Conservation (phyloP, 2,113 vertebrate species). For the Nestor notabilis region DNA sequence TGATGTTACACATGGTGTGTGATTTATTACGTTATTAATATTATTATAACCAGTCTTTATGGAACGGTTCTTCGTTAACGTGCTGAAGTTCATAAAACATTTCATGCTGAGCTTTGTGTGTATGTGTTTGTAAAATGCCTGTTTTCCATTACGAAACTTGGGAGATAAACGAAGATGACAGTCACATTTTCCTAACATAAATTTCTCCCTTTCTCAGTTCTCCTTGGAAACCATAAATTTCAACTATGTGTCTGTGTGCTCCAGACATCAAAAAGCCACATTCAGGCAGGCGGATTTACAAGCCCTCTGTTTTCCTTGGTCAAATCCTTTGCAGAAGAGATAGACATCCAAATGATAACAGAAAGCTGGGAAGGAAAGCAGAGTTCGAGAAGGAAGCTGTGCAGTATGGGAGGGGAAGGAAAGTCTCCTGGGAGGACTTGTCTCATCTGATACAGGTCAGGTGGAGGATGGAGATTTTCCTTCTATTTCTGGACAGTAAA, state of each 20-base stretch:
- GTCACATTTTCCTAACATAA: slow-evolving; percentile 58
- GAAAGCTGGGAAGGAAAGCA: neutral
- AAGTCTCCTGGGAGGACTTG: slow-evolving; percentile 13
- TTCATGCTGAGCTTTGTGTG: neutral
- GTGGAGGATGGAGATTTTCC: slow-evolving; percentile 23
- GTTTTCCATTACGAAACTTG: slow-evolving; percentile 55
- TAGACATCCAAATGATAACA: neutral
- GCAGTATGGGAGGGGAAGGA: slow-evolving; percentile 1
- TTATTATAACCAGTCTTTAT: neutral
- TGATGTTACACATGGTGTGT: neutral
- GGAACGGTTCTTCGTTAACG: neutral
- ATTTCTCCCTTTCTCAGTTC: neutral
- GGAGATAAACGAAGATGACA: slow-evolving; percentile 38
- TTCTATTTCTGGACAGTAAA: neutral
- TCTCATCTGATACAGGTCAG: slow-evolving; percentile 46
- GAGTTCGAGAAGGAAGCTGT: neutral
- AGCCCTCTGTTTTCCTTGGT: neutral
- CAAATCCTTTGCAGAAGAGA: neutral
- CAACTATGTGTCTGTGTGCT: neutral
- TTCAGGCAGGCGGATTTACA: neutral
- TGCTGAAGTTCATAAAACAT: fast-evolving
- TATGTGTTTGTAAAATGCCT: slow-evolving; percentile 30
- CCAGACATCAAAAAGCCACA: neutral
- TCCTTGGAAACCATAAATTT: slow-evolving; percentile 1
- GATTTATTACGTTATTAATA: neutral